Evolutionary conservation across 2,113 vertebrate species (phyloP).

Genomic region (Corythoichthys intestinalis): DNA sequence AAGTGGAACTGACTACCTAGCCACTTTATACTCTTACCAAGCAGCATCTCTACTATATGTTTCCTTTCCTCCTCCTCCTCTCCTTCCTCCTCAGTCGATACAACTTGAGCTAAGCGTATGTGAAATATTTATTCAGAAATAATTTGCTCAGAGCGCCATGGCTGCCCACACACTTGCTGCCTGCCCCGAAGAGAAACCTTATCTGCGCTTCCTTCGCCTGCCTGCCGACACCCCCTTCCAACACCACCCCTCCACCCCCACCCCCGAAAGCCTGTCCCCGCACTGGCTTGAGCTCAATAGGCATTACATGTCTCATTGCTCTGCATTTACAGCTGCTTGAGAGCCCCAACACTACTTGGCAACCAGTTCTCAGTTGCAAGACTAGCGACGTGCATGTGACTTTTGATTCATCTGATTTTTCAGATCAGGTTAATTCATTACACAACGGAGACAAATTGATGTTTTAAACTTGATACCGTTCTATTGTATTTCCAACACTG

Average conservation of each 20-base stretch:
- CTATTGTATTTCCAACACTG: not conserved
- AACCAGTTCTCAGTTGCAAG: not conserved
- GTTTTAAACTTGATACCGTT: not conserved
- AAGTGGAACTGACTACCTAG: conserved; percentile 4
- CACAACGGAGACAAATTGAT: not conserved
- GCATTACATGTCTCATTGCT: conserved; percentile 73
- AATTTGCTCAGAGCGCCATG: conserved; percentile 52
- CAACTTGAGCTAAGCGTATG: conserved; percentile 67
- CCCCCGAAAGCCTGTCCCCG: conserved; percentile 67
- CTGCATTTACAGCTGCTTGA: conserved; percentile 66
- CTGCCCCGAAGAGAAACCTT: conserved; percentile 71
- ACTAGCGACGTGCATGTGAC: conserved; percentile 70
- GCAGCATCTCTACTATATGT: not conserved
- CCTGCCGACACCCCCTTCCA: conserved; percentile 35
- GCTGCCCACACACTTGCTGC: conserved; percentile 66
- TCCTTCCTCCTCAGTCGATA: conserved; percentile 49
- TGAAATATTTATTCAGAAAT: conserved; percentile 75
- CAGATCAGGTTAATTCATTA: not conserved
- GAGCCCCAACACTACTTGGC: conserved; percentile 43
- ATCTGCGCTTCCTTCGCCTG: conserved; percentile 62
- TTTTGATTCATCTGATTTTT: conserved; percentile 78
- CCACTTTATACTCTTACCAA: conserved; percentile 7
- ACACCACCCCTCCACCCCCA: not conserved
- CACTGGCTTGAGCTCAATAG: conserved; percentile 58
- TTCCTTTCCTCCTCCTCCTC: conserved; percentile 16